These are phyloP conservation scores for Hyposoter dolosus DNA, from an alignment of 2,888 invertebrate genomes.

Conservation along the genomic window DNA sequence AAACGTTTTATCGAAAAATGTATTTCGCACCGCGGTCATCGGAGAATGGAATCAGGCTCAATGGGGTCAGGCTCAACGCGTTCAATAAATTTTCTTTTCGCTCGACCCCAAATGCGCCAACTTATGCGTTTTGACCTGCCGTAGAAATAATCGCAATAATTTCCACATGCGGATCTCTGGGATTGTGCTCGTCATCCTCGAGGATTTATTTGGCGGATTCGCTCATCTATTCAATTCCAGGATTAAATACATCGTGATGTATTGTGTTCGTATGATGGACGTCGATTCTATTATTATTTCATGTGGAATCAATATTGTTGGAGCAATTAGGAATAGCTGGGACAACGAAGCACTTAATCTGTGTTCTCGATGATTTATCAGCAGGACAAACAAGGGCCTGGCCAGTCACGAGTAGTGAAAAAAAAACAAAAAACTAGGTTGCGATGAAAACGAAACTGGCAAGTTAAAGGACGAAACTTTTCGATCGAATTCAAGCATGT, in stretches of 20 bases:
- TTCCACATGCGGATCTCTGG: conserved; percentile 33
- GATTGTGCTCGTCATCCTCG: conserved; percentile 22
- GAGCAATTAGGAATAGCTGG: conserved; percentile 12
- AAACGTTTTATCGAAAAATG: conserved; percentile 31
- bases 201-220: conserved; percentile 12
- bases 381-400: background rate
- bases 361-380: conserved; percentile 23
- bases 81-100: conserved; percentile 29
- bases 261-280: conserved; percentile 6
- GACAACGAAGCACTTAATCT: conserved; percentile 4
- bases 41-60: conserved; percentile 10
- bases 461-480: conserved; percentile 14
- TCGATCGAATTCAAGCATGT: conserved; percentile 67
- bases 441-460: background rate
- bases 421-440: conserved; percentile 25
- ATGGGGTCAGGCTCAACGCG: conserved; percentile 6
- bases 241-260: background rate
- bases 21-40: conserved; percentile 50
- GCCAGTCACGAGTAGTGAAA: background rate
- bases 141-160: conserved; percentile 54
- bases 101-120: background rate
- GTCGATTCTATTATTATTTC: conserved; percentile 24
- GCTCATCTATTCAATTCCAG: background rate
- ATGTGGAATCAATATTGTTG: conserved; percentile 29
- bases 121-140: background rate